phyloP scores from a whole-genome alignment of 2,888 invertebrate genomes.

The Leistus spinibarbis region DNA sequence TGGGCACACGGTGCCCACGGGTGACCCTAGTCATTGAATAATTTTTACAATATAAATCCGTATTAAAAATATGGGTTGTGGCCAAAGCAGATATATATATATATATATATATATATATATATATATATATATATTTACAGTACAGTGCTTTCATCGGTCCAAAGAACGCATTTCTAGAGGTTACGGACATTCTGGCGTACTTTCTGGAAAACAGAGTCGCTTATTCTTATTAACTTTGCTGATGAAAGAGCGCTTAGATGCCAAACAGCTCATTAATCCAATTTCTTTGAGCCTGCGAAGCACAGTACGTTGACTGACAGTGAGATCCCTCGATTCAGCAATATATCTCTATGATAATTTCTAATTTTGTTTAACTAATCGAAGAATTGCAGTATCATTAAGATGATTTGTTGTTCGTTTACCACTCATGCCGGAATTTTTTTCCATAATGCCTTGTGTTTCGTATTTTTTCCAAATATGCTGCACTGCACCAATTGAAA shows the following conservation, averaged over 20 bases:
- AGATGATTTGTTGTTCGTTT: background rate
- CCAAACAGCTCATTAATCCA: background rate
- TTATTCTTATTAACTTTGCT: slow-evolving; percentile 14
- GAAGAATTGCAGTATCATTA: background rate
- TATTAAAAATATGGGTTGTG: too few species aligned
- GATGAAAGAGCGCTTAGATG: background rate
- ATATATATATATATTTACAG: too few species aligned
- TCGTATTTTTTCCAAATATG: too few species aligned
- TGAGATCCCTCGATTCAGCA: background rate
- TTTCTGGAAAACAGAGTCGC: slow-evolving; percentile 17
- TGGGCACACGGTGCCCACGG: too few species aligned
- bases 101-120: too few species aligned
- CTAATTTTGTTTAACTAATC: background rate
- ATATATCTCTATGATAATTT: background rate
- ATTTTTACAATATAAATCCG: too few species aligned
- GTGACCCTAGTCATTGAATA: too few species aligned
- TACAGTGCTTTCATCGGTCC: slow-evolving; percentile 32
- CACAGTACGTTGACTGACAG: background rate
- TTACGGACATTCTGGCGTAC: slow-evolving; percentile 19
- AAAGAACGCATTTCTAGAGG: background rate
- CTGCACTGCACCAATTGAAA: too few species aligned
- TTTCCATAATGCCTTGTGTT: too few species aligned
- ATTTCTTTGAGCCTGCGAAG: background rate
- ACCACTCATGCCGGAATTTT: too few species aligned
- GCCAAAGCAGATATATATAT: too few species aligned